These are phyloP conservation scores for Neelides folsomi DNA, from an alignment of 2,888 invertebrate species.

Conservation along the genomic window DNA sequence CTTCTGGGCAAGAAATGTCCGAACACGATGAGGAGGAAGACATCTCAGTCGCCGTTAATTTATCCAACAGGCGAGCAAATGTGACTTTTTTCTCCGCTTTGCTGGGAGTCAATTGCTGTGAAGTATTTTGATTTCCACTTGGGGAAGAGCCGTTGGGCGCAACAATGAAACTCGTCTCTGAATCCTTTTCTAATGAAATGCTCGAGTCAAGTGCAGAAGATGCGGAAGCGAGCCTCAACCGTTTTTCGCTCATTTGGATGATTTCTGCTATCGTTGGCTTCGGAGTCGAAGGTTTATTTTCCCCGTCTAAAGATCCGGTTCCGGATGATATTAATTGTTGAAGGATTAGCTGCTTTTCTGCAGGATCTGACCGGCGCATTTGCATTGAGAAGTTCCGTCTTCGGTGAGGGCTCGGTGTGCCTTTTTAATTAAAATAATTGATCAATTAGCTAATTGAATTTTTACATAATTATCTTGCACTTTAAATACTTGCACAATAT, in stretches of 20 bases:
- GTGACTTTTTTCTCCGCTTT: constrained; percentile 35
- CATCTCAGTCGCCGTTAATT: constrained; percentile 35
- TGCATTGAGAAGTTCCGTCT: constrained; percentile 64
- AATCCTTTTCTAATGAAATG: constrained; percentile 10
- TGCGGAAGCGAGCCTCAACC: constrained; percentile 33
- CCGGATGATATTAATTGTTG: constrained; percentile 51
- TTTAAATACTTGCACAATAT: too few species aligned
- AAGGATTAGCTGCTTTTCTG: constrained; percentile 61
- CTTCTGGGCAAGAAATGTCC: constrained; percentile 34
- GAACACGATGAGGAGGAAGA: constrained; percentile 45
- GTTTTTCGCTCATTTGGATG: constrained; percentile 57
- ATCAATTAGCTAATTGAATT: too few species aligned
- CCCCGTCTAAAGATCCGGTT: constrained; percentile 30
- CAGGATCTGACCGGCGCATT: constrained; percentile 37
- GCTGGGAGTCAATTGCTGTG: constrained; percentile 12
- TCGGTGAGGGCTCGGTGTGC: constrained; percentile 62
- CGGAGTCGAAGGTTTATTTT: constrained; percentile 50
- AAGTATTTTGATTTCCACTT: background rate
- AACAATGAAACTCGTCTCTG: constrained; percentile 27
- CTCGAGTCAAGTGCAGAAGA: constrained; percentile 11
- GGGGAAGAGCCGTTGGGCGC: constrained; percentile 1
- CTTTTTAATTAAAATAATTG: constrained; percentile 38
- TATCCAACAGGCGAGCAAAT: constrained; percentile 35
- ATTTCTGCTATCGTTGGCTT: constrained; percentile 58
- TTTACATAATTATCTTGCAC: too few species aligned